These are phyloP conservation scores for Ischnus inquisitorius DNA, from an alignment of 2,888 invertebrate genomes.

Conservation along the genomic window DNA sequence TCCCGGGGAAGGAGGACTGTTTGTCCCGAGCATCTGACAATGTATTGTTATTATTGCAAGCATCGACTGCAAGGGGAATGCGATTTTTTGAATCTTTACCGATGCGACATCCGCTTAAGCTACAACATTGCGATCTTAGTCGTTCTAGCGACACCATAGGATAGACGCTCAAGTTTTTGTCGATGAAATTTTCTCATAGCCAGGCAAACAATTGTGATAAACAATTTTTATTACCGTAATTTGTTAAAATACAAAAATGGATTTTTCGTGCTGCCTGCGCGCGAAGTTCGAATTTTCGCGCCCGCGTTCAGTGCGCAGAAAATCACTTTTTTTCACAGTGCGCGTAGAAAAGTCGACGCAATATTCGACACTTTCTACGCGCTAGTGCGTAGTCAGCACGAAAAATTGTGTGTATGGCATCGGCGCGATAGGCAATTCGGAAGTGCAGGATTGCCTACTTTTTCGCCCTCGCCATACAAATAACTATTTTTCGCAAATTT, in stretches of 20 bases:
- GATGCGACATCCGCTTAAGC: constrained; percentile 5
- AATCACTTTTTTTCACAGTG: no score
- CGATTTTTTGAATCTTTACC: constrained; percentile 7
- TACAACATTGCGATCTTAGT: background rate
- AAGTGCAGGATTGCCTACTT: no score
- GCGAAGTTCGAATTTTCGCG: no score
- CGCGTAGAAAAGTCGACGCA: no score
- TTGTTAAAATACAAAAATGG: background rate
- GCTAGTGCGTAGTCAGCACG: no score
- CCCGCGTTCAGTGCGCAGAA: no score
- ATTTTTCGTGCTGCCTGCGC: no score
- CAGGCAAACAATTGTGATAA: background rate
- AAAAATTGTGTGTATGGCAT: no score
- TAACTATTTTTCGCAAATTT: background rate
- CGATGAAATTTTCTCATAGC: constrained; percentile 1
- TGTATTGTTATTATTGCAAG: constrained; percentile 30
- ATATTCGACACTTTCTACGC: no score
- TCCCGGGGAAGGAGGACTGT: constrained; percentile 74
- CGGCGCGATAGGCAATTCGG: no score
- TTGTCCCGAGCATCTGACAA: constrained; percentile 78
- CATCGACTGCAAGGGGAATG: constrained; percentile 33
- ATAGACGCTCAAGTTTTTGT: constrained; percentile 13
- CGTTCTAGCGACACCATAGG: constrained; percentile 1
- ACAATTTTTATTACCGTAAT: background rate
- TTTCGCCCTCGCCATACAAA: no score